Evolutionary conservation across 2,888 invertebrate species (phyloP).

Genomic region (Ectemnius continuus): DNA sequence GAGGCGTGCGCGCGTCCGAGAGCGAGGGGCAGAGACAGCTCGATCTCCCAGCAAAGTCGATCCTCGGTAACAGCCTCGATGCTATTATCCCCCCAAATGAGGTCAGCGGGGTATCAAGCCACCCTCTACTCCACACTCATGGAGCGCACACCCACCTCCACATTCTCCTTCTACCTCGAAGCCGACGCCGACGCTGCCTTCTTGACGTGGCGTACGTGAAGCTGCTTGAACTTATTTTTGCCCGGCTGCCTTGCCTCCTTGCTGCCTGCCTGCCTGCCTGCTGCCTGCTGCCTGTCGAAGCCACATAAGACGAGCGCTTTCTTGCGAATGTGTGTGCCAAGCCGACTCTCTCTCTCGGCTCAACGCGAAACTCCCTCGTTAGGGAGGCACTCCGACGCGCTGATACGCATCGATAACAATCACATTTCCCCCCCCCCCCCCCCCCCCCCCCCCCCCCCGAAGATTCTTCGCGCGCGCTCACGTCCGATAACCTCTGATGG

Average conservation of each 20-base stretch:
- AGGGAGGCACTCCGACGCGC: too few species aligned
- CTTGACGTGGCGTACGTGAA: slow-evolving; percentile 14
- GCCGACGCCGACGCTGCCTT: neutral
- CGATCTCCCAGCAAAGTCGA: slow-evolving; percentile 48
- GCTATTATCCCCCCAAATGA: slow-evolving; percentile 54
- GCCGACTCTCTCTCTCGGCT: too few species aligned
- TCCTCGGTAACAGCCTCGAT: slow-evolving; percentile 49
- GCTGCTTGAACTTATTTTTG: slow-evolving; percentile 46
- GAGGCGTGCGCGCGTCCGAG: neutral
- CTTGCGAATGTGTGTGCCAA: too few species aligned
- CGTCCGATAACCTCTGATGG: too few species aligned
- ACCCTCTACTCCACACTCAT: neutral
- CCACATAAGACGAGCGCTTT: too few species aligned
- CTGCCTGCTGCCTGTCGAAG: too few species aligned
- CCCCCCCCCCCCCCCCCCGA: too few species aligned
- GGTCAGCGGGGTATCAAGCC: slow-evolving; percentile 49
- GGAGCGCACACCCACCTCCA: neutral
- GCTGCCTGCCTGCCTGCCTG: too few species aligned
- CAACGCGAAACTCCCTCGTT: too few species aligned
- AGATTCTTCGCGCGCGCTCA: too few species aligned
- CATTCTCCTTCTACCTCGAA: neutral
- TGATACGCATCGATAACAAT: too few species aligned
- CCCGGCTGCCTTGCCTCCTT: neutral
- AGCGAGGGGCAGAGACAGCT: slow-evolving; percentile 32
- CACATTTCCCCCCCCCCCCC: too few species aligned